A percentile compares a stretch with the other conserved stretches of the same genome.
phyloP scores from a whole-genome alignment of 2,888 invertebrate genomes.

The Mythimna vitellina region DNA sequence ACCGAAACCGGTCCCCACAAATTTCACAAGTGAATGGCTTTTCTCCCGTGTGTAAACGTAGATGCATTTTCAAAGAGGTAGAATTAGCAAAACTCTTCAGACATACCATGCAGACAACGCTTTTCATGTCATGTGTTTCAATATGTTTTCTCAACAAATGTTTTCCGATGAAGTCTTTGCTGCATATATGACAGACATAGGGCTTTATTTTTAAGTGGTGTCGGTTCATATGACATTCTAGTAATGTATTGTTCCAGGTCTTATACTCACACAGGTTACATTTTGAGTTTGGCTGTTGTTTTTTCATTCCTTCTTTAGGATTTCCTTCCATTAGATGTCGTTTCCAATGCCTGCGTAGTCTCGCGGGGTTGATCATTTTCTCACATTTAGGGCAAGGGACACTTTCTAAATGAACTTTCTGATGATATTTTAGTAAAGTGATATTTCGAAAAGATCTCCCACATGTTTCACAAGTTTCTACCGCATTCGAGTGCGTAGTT shows the following conservation, averaged over 20 bases:
- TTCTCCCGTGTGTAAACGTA: conserved; percentile 75
- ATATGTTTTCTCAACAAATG: conserved; percentile 69
- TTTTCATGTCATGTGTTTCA: conserved; percentile 65
- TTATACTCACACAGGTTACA: conserved; percentile 64
- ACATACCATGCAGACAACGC: conserved; percentile 66
- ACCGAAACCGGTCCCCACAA: conserved; percentile 72
- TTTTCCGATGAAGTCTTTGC: conserved; percentile 70
- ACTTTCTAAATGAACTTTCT: conserved; percentile 65
- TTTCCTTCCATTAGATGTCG: conserved; percentile 52
- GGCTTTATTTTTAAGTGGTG: conserved; percentile 71
- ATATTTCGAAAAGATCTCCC: conserved; percentile 67
- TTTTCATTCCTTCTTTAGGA: conserved; percentile 13
- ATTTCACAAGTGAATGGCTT: conserved; percentile 75
- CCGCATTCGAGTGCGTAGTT: conserved; percentile 58
- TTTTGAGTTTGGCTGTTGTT: conserved; percentile 39
- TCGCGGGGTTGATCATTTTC: conserved; percentile 64
- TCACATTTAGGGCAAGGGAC: conserved; percentile 68
- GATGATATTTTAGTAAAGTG: conserved; percentile 65
- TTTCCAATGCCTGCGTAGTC: conserved; percentile 70
- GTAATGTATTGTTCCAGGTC: conserved; percentile 58
- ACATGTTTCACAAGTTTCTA: conserved; percentile 67
- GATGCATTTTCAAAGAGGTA: conserved; percentile 73
- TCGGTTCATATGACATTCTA: conserved; percentile 72
- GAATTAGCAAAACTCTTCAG: conserved; percentile 73
- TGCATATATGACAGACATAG: conserved; percentile 69